Evolutionary conservation across 2,797 vertebrate genomes (phyloP), one percentile per base, ranked within the genome.

Genomic region (Martes flavigula): DNA sequence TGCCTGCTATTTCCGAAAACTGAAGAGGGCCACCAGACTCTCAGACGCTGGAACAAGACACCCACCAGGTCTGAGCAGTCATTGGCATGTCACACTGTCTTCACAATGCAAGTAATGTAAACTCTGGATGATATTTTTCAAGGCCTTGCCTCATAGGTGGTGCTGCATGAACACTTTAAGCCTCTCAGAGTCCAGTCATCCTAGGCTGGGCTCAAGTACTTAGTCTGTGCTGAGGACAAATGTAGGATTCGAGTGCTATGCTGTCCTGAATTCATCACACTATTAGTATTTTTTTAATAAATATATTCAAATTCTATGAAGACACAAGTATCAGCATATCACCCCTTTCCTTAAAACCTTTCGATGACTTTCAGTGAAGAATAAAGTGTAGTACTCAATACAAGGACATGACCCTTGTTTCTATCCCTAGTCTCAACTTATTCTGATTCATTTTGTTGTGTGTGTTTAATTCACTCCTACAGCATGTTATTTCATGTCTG

Each of bases 1-100:
- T 0, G 11, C 86, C 94, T 97, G 96, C 91, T 97, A 68, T 81
- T 95, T 97, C 75, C 21, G 84, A 98, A 79, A 97, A 87, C 88
- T 97, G 93, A 51, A 54, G 70, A 83, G 56, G 10, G 87, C 27
- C 62, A 10, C 51, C 56, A 88, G 48, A 43, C 27, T 35, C 15
- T 40, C 46, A 90, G 35, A 89, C 38, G 32, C 11, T 6, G 27
- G 48, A 87, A 66, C 62, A 86, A 25, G 91, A 48, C 51, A 62
- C 3, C 48, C 23, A 32, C 70, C 38, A 20, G 58, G 54, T 88
- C 32, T 5, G 23, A 96, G 87, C 60, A 43, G 81, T 85, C 54
- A 30, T 58, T 86, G 38, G 62, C 48, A 43, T 9, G 46, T 70
- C 56, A 83, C 38, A 43, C 48, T 46, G n/a, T 79, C 70, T 90